Base-by-base conservation (phyloP, 1,140 invertebrate species). In the Copidosoma floridanum region DNA sequence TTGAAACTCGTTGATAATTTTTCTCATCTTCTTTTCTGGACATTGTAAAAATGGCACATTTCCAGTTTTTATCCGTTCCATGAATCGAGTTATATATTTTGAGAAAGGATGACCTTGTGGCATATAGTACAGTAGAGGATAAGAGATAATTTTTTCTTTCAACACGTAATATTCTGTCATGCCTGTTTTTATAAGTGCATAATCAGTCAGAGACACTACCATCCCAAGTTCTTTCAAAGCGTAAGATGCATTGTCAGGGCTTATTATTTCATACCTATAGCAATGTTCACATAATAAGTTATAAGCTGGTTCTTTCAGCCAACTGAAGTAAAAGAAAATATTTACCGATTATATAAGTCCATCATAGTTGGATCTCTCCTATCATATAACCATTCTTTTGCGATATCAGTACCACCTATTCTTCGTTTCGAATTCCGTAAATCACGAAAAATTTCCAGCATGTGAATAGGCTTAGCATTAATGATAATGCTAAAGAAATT, bases 21-120 rank as follows among this genome's bases (percentile, higher is more conserved):
- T 27, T 48, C 2, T 48, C 14, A 18, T 32, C 2, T 20, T 18
- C 1, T 1, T 18, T n/a, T 11, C 4, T 51, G 3, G 14, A 51
- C 48, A 51, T 14, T 21, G 3, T 4, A 37, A 55, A 1, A 57
- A 57, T 55, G 57, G 57, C 57, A 57, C 12, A 11, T 24, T 47
- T 55, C 53, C 21, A 14, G 43, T 26, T 38, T 16, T 53, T 26
- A 52, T 47, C 26, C 21, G 35, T 20, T 40, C 35, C 35, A 48
- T 58, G 4, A 48, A 48, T 12, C 14, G 16, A 4, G 21, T 32
- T 10, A 56, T n/a, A 41, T 20, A 14, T 46, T 21, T 44, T 12
- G 18, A 35, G 23, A 37, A 37, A 24, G 32, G 48, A 6, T 38
- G 32, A 2, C 18, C 48, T 37, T 37, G 35, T 37, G 20, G 32